Evolutionary conservation across 2,888 invertebrate genomes (phyloP), one percentile per base, ranked within the genome.

Genomic region (Pogonocherus hispidulus): DNA sequence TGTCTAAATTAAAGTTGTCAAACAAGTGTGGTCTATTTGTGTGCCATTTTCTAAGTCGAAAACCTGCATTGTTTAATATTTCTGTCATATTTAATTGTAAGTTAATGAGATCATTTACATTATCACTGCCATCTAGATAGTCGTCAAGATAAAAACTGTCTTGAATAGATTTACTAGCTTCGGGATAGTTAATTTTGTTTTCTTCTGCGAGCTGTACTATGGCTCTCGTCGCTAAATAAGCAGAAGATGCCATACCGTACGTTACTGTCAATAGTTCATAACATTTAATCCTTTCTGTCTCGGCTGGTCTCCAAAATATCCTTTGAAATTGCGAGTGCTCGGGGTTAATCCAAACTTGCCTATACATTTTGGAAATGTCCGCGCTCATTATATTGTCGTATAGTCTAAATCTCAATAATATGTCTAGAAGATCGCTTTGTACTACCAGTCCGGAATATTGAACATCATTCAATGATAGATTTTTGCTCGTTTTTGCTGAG

Each of bases 381-480:
- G 66, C 69, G n/a, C 32, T 56, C 11, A 75, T 32, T 11, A 67
- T 72, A 55, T 32, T 54, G 8, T 46, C 19, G 57, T 74, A 52
- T 27, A 52, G 18, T 32, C 75, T 18, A 60, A 75, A 76, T 57
- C 71, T 49, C 5, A 73, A 37, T 14, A 76, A 32, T 46, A 76
- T 72, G 4, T 67, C 20, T 52, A 75, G 66, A 14, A 76, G 57
- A 59, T 75, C 71, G 22, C 60, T 57, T 63, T 68, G 75, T 32
- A 69, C 23, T 11, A 55, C 51, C 0, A 75, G 72, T 5, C 79
- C 9, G 52, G n/a, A n/a, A n/a, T n/a, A n/a, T n/a, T 69, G 68
- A 3, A 73, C n/a, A 51, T 75, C 71, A 65, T 77, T 78, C 32
- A 79, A 52, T 8, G 74, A 76, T 8, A 67, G 0, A 4, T 72